These are phyloP conservation scores for Zeuzera pyrina DNA, from an alignment of 2,888 invertebrate species.

Conservation along the genomic window DNA sequence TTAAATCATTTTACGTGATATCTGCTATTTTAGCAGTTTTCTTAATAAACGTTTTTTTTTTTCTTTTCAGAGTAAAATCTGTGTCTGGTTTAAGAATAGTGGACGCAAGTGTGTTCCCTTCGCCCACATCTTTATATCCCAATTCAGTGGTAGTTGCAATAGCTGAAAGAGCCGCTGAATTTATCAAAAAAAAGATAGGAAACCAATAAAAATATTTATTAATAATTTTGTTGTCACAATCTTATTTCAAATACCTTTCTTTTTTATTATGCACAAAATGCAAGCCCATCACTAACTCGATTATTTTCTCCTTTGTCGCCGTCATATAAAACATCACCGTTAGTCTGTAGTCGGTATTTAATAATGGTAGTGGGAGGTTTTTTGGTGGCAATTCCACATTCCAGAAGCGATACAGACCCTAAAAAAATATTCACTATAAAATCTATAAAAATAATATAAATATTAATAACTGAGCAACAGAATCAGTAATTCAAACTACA, in stretches of 20 bases:
- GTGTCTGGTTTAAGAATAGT: constrained; percentile 79
- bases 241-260: neutral
- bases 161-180: constrained; percentile 76
- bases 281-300: neutral
- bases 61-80: constrained; percentile 73
- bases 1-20: no score
- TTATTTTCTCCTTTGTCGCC: neutral
- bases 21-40: no score
- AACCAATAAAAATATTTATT: neutral
- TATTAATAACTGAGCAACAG: neutral
- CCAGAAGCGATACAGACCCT: neutral
- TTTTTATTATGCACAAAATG: neutral
- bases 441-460: neutral
- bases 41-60: no score
- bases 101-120: constrained; percentile 87
- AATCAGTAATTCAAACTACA: neutral
- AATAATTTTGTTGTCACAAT: neutral
- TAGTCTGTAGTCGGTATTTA: neutral
- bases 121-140: constrained; percentile 83
- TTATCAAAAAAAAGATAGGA: neutral
- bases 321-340: neutral
- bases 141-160: constrained; percentile 78
- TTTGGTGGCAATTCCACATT: neutral
- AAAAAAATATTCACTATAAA: neutral
- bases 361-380: neutral